Conservation (phyloP, 2,113 vertebrate genomes). For the Hippocampus guttulatus region DNA sequence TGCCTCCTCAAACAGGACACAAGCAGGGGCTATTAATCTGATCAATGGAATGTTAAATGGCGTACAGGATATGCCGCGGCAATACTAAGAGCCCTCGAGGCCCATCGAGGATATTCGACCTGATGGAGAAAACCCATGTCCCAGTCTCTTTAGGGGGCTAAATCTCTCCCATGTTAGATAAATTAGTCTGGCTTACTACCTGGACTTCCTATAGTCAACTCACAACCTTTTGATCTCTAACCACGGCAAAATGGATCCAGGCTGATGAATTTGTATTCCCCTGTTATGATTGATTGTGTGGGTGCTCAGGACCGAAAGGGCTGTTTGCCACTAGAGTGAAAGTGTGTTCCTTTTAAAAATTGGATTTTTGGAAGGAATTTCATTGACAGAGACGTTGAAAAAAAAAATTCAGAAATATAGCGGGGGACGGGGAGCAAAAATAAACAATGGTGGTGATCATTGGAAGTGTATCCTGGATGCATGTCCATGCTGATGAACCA, state of each 20-base stretch:
- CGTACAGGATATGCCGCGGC: constrained; percentile 65
- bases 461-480: neutral
- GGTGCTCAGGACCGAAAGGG: constrained; percentile 51
- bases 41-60: constrained; percentile 71
- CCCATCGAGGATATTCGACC: constrained; percentile 62
- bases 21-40: constrained; percentile 70
- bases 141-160: constrained; percentile 61
- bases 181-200: constrained; percentile 80
- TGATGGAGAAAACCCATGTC: constrained; percentile 68
- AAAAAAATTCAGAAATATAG: neutral
- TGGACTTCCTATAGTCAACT: constrained; percentile 79
- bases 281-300: constrained; percentile 69
- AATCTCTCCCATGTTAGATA: constrained; percentile 85
- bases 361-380: constrained; percentile 8
- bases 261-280: constrained; percentile 67
- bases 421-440: neutral
- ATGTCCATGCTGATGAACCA: constrained; percentile 50
- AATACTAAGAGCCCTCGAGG: constrained; percentile 63
- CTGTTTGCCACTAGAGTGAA: constrained; percentile 27
- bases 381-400: neutral
- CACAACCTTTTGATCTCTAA: constrained; percentile 72
- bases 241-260: constrained; percentile 70
- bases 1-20: constrained; percentile 62
- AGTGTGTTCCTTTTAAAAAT: constrained; percentile 19
- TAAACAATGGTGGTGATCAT: neutral